Percentiles rank a stretch among this genome's conserved stretches.
These are phyloP conservation scores for Pterocles orientalis DNA, from an alignment of 2,113 vertebrate genomes.

Conservation along the genomic window DNA sequence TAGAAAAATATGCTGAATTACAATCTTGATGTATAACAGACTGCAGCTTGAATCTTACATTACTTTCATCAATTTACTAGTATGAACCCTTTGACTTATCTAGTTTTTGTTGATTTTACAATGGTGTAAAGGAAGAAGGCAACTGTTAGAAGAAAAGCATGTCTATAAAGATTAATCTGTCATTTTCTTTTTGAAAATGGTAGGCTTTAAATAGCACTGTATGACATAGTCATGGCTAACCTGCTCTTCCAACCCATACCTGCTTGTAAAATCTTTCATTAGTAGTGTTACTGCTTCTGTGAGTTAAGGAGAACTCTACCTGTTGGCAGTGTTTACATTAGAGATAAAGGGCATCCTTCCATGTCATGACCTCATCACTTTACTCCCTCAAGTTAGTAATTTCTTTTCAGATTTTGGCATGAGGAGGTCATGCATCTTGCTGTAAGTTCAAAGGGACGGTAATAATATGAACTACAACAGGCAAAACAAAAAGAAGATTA, in stretches of 20 bases:
- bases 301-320: background rate
- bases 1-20: slow-evolving; percentile 50
- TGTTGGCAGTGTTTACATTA: background rate
- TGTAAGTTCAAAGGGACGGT: background rate
- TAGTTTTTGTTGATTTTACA: background rate
- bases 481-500: background rate
- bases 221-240: background rate
- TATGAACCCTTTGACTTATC: background rate
- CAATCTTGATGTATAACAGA: slow-evolving; percentile 35
- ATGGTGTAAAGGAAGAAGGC: background rate
- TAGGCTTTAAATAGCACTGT: background rate
- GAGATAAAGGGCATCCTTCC: background rate
- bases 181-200: background rate
- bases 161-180: background rate
- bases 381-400: background rate
- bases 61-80: background rate
- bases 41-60: background rate
- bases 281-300: background rate
- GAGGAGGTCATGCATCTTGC: background rate
- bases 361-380: background rate
- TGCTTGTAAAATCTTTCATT: background rate
- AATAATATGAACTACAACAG: background rate
- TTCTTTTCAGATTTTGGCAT: background rate
- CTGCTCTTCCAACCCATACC: background rate
- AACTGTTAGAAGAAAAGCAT: background rate